Percentiles rank a stretch among this genome's conserved stretches.
Conservation (phyloP, 2,888 invertebrate genomes). For the Meandrusa payeni region DNA sequence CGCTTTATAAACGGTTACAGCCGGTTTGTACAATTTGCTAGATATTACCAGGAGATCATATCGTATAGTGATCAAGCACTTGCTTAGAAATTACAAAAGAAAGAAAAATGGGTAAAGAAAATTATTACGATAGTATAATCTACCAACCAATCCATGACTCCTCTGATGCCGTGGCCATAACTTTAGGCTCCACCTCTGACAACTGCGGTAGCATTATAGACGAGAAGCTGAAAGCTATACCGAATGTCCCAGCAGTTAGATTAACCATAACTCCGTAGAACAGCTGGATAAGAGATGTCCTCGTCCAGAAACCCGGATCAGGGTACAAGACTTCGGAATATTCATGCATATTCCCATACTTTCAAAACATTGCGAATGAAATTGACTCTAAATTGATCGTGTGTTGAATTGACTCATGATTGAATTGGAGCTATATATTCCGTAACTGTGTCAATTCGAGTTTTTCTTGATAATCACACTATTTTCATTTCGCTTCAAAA, state of each 20-base stretch:
- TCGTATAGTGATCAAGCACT: too few relatives aligned
- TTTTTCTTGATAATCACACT: too few relatives aligned
- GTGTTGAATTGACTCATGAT: too few relatives aligned
- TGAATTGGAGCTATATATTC: too few relatives aligned
- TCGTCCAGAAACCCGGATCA: slow-evolving; percentile 48
- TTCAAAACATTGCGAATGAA: background rate
- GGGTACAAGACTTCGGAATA: slow-evolving; percentile 26
- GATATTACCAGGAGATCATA: too few relatives aligned
- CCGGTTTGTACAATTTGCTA: too few relatives aligned
- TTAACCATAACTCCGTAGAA: slow-evolving; percentile 64
- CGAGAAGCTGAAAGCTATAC: slow-evolving; percentile 82
- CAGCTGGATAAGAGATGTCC: slow-evolving; percentile 50
- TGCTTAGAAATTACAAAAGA: too few relatives aligned
- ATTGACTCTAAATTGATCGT: too few relatives aligned
- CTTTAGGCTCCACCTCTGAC: slow-evolving; percentile 48
- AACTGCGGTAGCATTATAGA: slow-evolving; percentile 82
- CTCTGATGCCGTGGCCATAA: slow-evolving; percentile 62
- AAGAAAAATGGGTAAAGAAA: too few relatives aligned
- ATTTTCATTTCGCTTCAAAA: too few relatives aligned
- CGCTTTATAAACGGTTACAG: too few relatives aligned
- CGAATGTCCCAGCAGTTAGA: slow-evolving; percentile 79
- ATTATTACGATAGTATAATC: background rate
- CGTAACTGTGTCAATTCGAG: too few relatives aligned
- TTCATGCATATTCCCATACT: slow-evolving; percentile 5
- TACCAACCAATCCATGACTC: slow-evolving; percentile 83